Percentiles rank a stretch among this genome's conserved stretches.
These are phyloP conservation scores for Dolichomitus sp. DNA, from an alignment of 2,888 invertebrate species.

Conservation along the genomic window DNA sequence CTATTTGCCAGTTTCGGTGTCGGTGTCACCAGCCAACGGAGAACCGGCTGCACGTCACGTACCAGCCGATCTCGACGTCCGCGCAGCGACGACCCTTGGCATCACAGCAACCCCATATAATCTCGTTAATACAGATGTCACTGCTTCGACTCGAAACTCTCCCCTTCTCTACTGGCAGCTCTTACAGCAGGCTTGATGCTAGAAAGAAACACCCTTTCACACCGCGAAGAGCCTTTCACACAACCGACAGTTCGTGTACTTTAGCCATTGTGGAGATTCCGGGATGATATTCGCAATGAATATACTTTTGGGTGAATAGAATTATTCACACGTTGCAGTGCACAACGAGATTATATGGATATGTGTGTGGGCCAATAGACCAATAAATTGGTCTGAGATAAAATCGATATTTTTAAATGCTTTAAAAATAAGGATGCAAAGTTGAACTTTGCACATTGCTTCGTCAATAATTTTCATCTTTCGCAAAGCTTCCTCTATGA, in stretches of 20 bases:
- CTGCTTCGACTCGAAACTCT: slow-evolving; percentile 66
- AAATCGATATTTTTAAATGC: no score
- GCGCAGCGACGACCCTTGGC: slow-evolving; percentile 54
- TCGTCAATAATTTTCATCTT: no score
- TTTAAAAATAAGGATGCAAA: no score
- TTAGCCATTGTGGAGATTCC: slow-evolving; percentile 7
- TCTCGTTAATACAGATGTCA: slow-evolving; percentile 86
- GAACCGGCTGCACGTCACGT: slow-evolving; percentile 63
- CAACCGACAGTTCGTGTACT: slow-evolving; percentile 27
- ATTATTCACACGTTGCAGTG: slow-evolving; percentile 19
- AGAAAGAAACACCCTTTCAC: slow-evolving; percentile 39
- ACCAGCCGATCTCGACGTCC: slow-evolving; percentile 51
- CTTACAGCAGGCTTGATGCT: slow-evolving; percentile 7
- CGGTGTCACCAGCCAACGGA: slow-evolving; percentile 39
- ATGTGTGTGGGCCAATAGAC: background rate
- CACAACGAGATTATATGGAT: background rate
- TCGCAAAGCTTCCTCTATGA: no score
- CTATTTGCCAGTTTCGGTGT: slow-evolving; percentile 74
- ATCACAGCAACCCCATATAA: slow-evolving; percentile 77
- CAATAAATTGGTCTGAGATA: no score
- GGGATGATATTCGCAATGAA: slow-evolving; percentile 12
- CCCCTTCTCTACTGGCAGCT: slow-evolving; percentile 19
- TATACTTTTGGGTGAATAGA: background rate
- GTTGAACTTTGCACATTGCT: no score
- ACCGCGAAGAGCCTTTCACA: slow-evolving; percentile 26